These are phyloP conservation scores for Chouioia cunea DNA, from an alignment of 2,888 invertebrate genomes.

Conservation along the genomic window DNA sequence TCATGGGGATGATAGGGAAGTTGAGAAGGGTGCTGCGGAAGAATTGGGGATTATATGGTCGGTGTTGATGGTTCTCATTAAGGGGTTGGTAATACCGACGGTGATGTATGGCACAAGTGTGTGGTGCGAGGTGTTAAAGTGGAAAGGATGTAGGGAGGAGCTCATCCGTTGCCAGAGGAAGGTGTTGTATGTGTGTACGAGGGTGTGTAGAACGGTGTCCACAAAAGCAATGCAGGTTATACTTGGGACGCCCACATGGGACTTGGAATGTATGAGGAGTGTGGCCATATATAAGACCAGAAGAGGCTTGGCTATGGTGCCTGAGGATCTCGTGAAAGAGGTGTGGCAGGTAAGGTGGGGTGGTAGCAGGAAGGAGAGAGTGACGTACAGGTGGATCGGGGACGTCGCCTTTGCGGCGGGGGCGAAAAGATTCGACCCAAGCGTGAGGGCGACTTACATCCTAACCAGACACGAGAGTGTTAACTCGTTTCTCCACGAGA, in stretches of 20 bases:
- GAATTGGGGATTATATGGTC: conserved; percentile 40
- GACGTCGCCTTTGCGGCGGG: conserved; percentile 1
- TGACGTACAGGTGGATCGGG: conserved; percentile 30
- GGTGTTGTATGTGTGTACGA: neutral
- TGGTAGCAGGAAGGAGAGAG: conserved; percentile 1
- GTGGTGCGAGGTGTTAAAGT: conserved; percentile 14
- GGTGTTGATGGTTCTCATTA: too few species aligned
- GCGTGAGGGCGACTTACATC: conserved; percentile 13
- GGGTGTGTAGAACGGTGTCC: conserved; percentile 43
- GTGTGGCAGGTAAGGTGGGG: conserved; percentile 34
- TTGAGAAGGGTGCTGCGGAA: conserved; percentile 36
- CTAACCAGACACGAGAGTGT: conserved; percentile 35
- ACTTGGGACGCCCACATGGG: conserved; percentile 1
- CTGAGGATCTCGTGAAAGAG: conserved; percentile 13
- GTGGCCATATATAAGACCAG: neutral
- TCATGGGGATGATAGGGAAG: neutral
- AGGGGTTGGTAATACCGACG: conserved; percentile 10
- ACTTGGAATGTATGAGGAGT: conserved; percentile 34
- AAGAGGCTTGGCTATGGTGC: conserved; percentile 15
- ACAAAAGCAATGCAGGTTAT: conserved; percentile 41
- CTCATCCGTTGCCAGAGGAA: too few species aligned
- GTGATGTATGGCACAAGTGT: conserved; percentile 42
- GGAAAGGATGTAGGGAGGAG: neutral
- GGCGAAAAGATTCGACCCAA: conserved; percentile 5
- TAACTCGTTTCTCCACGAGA: neutral